Base-by-base conservation (phyloP, 1,140 invertebrate species). In the Aporrectodea caliginosa region DNA sequence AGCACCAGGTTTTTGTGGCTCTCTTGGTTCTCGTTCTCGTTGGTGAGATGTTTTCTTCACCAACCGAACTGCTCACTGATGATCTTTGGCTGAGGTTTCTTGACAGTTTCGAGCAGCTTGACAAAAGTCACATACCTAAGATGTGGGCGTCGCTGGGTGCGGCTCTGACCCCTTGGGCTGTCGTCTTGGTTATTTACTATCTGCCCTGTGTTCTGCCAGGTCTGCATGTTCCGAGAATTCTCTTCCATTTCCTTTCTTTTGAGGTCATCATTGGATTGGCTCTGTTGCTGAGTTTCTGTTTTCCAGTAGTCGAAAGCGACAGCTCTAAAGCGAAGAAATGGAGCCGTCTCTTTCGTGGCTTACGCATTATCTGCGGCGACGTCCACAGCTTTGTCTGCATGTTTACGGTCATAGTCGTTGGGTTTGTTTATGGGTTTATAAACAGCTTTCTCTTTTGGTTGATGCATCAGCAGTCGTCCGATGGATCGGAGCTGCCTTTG, bases 11-110 rank as follows among this genome's bases (percentile, higher is more conserved):
- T 1, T 76, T 76, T 43, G 35, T n/a, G 6, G 75, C 75, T 35
- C 33, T 76, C n/a, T 43, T 76, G n/a, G 43, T 76, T n/a, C n/a
- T 76, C 2, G 43, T 76, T 29, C 27, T 76, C 16, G 27, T 76
- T 0, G 33, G 33, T 16, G 75, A 76, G 31, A 30, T 76, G 35
- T 76, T 76, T 68, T 76, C 75, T 12, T 76, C 75, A 43, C 75
- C 75, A 16, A n/a, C 27, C n/a, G 43, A 76, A 2, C 34, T 22
- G n/a, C 27, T 76, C 1, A 16, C 75, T 43, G 43, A 68, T 27
- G 75, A 76, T 12, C n/a, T 76, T 31, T 76, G 35, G 14, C 32
- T 43, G 14, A 30, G 27, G 2, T 76, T 76, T 35, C 29, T 76
- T 27, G 35, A 76, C 33, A n/a, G 35, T 2, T 43, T 30, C n/a